Conservation (phyloP, 2,113 vertebrate species). For the Larimichthys polyactis region DNA sequence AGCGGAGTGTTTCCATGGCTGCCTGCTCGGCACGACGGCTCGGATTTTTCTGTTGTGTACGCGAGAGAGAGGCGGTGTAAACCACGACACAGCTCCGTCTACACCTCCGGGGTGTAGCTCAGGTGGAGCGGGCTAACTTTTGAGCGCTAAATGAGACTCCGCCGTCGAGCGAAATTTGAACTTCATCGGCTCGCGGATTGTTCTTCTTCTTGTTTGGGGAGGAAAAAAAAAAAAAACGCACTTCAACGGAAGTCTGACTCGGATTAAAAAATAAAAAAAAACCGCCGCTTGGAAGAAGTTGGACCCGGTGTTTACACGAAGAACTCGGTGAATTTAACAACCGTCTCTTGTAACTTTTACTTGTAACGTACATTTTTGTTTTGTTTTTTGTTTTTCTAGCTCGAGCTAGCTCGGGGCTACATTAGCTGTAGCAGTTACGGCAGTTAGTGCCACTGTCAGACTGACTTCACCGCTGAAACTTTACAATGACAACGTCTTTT, state of each 20-base stretch:
- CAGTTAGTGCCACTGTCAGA: slow-evolving; percentile 6
- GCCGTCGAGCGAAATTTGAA: slow-evolving; percentile 56
- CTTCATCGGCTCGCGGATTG: slow-evolving; percentile 60
- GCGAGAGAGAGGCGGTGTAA: neutral
- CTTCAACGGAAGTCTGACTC: slow-evolving; percentile 32
- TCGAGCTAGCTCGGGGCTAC: slow-evolving; percentile 45
- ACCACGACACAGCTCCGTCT: no score
- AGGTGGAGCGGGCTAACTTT: slow-evolving; percentile 55
- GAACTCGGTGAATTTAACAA: neutral
- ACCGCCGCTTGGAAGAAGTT: neutral
- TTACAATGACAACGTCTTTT: slow-evolving; percentile 29
- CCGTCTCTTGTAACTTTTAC: slow-evolving; percentile 43
- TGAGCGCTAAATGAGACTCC: slow-evolving; percentile 24
- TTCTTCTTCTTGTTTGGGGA: slow-evolving; percentile 2
- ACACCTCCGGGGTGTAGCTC: no score
- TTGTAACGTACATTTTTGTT: neutral
- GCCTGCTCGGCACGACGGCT: slow-evolving; percentile 12
- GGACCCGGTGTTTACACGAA: neutral
- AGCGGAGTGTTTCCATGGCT: slow-evolving; percentile 59
- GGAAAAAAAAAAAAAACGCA: slow-evolving; percentile 16
- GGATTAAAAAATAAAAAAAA: slow-evolving; percentile 39
- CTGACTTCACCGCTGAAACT: neutral
- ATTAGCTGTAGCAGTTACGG: slow-evolving; percentile 38
- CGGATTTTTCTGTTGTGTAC: slow-evolving; percentile 5
- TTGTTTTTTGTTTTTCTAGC: slow-evolving; percentile 24